Percentiles rank a stretch among this genome's conserved stretches.
Evolutionary conservation across 2,113 vertebrate genomes (phyloP).

Genomic region (Rhinoderma darwinii): DNA sequence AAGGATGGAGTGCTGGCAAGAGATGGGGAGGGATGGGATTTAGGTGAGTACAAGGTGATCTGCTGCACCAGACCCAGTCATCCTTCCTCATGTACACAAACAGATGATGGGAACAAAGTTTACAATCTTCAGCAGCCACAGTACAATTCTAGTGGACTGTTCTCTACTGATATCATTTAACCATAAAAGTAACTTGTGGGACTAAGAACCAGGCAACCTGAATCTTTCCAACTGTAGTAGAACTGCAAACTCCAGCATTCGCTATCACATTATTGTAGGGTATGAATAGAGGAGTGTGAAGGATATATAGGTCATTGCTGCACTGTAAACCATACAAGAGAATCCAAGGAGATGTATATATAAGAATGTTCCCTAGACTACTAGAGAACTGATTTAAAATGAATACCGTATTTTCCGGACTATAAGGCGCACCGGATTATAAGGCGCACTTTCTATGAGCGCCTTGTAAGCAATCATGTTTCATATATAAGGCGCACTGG

Average conservation of each 20-base stretch:
- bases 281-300: too few relatives aligned
- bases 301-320: neutral
- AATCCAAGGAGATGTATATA: neutral
- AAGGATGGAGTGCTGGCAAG: slow-evolving; percentile 39
- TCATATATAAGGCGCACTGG: too few relatives aligned
- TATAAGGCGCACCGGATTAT: too few relatives aligned
- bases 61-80: neutral
- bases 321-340: neutral
- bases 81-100: neutral
- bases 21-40: slow-evolving; percentile 36
- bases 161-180: neutral
- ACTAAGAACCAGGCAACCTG: neutral
- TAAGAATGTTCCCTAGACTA: too few relatives aligned
- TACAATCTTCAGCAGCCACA: neutral
- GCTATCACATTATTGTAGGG: neutral
- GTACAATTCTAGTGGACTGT: neutral
- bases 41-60: slow-evolving; percentile 41
- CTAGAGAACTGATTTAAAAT: too few relatives aligned
- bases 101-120: neutral
- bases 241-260: neutral
- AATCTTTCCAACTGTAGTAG: neutral
- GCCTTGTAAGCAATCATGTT: too few relatives aligned
- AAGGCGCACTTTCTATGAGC: too few relatives aligned
- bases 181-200: neutral
- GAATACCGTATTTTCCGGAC: too few relatives aligned